Conservation (phyloP, 2,888 invertebrate species). For the Phortica okadai region DNA sequence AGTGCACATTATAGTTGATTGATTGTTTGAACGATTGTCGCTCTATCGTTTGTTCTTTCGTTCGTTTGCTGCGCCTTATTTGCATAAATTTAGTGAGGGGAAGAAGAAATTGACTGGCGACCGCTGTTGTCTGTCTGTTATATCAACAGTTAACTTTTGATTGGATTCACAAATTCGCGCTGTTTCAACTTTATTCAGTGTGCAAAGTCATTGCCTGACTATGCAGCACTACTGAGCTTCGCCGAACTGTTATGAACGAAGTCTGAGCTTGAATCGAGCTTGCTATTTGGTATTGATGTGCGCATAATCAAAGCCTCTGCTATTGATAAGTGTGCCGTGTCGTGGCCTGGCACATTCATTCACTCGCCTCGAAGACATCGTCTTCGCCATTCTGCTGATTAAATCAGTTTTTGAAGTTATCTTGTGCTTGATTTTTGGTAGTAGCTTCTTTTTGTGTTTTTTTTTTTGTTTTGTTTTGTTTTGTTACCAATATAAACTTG, state of each 20-base stretch:
- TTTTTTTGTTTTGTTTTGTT: background rate
- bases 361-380: conserved; percentile 28
- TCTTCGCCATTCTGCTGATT: conserved; percentile 51
- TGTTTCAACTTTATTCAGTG: background rate
- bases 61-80: conserved; percentile 24
- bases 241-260: background rate
- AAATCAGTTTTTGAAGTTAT: conserved; percentile 49
- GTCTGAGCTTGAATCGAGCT: background rate
- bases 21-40: conserved; percentile 9
- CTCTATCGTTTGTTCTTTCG: background rate
- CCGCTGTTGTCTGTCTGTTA: no score
- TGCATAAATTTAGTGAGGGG: conserved; percentile 39
- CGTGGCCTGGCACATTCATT: conserved; percentile 23
- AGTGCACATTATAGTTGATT: conserved; percentile 12
- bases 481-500: background rate
- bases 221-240: background rate
- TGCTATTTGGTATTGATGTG: conserved; percentile 1
- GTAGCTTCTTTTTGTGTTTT: background rate
- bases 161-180: background rate
- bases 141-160: no score
- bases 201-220: background rate
- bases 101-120: background rate
- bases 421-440: background rate
- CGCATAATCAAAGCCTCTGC: conserved; percentile 13
- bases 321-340: conserved; percentile 20